These are phyloP conservation scores for Oxyteleia sp. DNA, from an alignment of 2,888 invertebrate species.

Conservation along the genomic window DNA sequence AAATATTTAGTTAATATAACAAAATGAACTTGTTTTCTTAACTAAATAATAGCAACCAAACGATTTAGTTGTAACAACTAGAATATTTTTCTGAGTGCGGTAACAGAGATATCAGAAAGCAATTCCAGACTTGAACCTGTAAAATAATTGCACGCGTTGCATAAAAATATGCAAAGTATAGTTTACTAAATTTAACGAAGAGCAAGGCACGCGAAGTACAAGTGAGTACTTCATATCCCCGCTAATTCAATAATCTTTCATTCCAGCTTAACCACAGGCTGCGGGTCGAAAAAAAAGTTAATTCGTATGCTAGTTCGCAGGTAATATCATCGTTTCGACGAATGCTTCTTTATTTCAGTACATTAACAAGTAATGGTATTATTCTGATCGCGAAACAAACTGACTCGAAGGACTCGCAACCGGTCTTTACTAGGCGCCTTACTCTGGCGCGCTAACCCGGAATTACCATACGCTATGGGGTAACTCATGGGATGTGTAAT, in stretches of 20 bases:
- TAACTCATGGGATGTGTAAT: constrained; percentile 65
- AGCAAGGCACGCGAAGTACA: background rate
- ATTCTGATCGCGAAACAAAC: constrained; percentile 56
- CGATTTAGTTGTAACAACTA: too few species aligned
- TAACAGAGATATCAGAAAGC: constrained; percentile 36
- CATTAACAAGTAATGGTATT: constrained; percentile 70
- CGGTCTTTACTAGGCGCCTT: constrained; percentile 71
- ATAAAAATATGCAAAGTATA: constrained; percentile 42
- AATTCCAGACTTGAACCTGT: background rate
- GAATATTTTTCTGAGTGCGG: too few species aligned
- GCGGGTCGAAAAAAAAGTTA: constrained; percentile 12
- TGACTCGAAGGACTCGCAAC: constrained; percentile 51
- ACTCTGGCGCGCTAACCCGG: constrained; percentile 57
- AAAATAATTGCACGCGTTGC: constrained; percentile 25
- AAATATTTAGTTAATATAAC: too few species aligned
- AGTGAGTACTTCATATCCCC: constrained; percentile 22
- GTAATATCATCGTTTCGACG: constrained; percentile 58
- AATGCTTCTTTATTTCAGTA: constrained; percentile 59
- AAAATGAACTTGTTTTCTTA: too few species aligned
- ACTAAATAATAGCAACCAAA: too few species aligned
- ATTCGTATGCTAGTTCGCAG: constrained; percentile 29
- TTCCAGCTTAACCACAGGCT: constrained; percentile 23
- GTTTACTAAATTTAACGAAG: constrained; percentile 27
- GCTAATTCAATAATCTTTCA: constrained; percentile 53
- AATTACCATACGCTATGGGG: constrained; percentile 72